Base-by-base conservation (phyloP, 2,113 vertebrate species). In the Mustelus asterias region DNA sequence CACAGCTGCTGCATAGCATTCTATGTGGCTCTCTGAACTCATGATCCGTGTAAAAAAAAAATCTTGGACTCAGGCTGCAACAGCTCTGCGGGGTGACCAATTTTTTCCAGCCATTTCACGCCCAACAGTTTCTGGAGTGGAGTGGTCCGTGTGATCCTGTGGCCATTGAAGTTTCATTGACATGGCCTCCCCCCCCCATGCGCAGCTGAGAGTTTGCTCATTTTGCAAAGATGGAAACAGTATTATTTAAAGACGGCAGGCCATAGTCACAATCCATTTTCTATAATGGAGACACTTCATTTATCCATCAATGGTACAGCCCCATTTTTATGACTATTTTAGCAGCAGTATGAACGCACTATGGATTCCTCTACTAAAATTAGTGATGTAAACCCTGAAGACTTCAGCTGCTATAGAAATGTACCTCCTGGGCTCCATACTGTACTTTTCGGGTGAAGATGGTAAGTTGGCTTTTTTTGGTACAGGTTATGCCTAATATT, bases 1-100 rank as follows among this genome's bases (percentile, higher is more conserved):
- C 97, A 97, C 98, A 98, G 97, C 97, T 97, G 97, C 97, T 97
- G 94, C 94, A 48, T 54, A 72, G 44, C 94, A 95, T 95, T 72
- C 94, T 72, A 33, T 76, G 94, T 54, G 26, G 94, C 65, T 93
- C 94, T 95, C 94, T 54, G 29, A 95, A 95, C 94, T 69, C 94
- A 95, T 95, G 94, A 95, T 95, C 94, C 22, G 69, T 72, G 41
- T 95, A 72, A 95, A 76, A 76, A 72, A 95, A 72, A 95, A 72
- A 95, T 69, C 90, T 96, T n/a, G 96, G 96, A 96, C 80, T 0
- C 96, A 5, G 96, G 95, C 96, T 0, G 65, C 96, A 60, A 95
- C 95, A 96, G 96, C 97, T 93, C 96, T 22, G 20, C 96, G 96
- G 8, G 18, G 96, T 97, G 97, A 97, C 97, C 97, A 96, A 97